Conservation (phyloP, 2,888 invertebrate genomes). For the Magallana nippona region DNA sequence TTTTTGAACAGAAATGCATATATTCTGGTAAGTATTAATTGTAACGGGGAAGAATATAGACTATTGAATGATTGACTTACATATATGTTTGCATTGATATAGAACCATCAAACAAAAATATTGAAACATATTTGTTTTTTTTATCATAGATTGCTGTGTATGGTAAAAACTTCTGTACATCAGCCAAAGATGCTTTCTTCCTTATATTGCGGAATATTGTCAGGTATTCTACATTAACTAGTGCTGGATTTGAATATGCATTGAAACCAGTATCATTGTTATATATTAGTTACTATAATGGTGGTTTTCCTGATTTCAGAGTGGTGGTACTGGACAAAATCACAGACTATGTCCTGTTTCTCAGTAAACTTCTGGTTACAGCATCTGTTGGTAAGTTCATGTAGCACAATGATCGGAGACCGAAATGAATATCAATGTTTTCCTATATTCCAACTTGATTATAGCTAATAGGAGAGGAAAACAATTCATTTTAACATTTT, state of each 20-base stretch:
- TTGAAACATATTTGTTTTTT: constrained; percentile 35
- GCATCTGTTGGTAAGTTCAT: constrained; percentile 85
- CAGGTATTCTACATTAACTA: constrained; percentile 61
- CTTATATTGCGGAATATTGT: constrained; percentile 83
- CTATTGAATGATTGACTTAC: no score
- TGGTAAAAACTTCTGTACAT: constrained; percentile 93
- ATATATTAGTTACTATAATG: no score
- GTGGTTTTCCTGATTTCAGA: constrained; percentile 64
- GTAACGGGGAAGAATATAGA: not conserved
- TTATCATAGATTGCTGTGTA: constrained; percentile 89
- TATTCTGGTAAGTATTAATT: constrained; percentile 72
- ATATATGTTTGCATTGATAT: not conserved
- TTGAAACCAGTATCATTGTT: no score
- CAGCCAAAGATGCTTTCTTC: constrained; percentile 94
- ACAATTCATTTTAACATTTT: no score
- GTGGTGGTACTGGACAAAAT: constrained; percentile 83
- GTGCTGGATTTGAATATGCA: not conserved
- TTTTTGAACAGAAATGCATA: constrained; percentile 80
- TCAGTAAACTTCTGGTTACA: constrained; percentile 93
- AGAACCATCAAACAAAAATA: no score
- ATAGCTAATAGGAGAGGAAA: no score
- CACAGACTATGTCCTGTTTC: constrained; percentile 93
- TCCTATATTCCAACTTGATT: no score
- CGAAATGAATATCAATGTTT: not conserved
- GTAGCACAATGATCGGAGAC: not conserved